phyloP scores from a whole-genome alignment of 2,113 vertebrate species.

The Stigmatopora nigra region DNA sequence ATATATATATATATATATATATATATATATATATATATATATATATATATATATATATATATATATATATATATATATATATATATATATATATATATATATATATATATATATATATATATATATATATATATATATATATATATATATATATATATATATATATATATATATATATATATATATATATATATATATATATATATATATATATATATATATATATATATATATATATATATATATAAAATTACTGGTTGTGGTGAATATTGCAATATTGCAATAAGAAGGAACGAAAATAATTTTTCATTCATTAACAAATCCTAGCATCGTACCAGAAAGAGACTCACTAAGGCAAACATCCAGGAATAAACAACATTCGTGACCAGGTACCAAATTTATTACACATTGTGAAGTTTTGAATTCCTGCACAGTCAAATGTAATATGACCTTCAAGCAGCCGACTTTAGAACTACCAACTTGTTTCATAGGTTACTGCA shows the following conservation, averaged over 20 bases:
- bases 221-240: too few species aligned
- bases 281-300: background rate
- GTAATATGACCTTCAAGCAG: slow-evolving; percentile 1
- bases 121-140: too few species aligned
- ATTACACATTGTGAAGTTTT: background rate
- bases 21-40: too few species aligned
- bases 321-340: background rate
- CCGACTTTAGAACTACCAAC: background rate
- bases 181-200: too few species aligned
- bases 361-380: background rate
- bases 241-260: background rate
- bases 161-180: too few species aligned
- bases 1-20: too few species aligned
- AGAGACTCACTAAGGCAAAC: too few species aligned
- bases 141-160: too few species aligned
- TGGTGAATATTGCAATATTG: background rate
- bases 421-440: background rate
- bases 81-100: background rate
- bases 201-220: too few species aligned
- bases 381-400: background rate
- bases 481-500: background rate
- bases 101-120: too few species aligned
- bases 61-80: too few species aligned
- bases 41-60: too few species aligned
- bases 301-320: background rate